Evolutionary conservation across 2,888 invertebrate genomes (phyloP).

Genomic region (Drosophila formosana): DNA sequence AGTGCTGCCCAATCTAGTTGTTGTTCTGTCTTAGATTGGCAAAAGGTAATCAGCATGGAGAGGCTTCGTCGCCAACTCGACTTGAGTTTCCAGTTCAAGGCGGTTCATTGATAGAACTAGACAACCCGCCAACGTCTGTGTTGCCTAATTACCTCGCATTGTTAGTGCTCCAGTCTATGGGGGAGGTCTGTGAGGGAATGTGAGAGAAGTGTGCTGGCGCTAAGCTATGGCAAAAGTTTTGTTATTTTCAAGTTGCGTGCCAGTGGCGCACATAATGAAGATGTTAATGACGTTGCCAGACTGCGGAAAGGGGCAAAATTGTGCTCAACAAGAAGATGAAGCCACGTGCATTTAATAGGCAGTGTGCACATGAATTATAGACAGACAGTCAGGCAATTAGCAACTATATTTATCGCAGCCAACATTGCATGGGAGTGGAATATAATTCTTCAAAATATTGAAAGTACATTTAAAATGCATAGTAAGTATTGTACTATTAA

Average conservation of each 20-base stretch:
- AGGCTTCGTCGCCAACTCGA: conserved; percentile 11
- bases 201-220: not conserved
- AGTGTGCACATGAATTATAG: conserved; percentile 1
- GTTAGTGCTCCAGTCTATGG: conserved; percentile 7
- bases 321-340: not conserved
- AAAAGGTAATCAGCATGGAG: conserved; percentile 32
- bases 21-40: conserved; percentile 37
- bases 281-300: conserved; percentile 50
- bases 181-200: not conserved
- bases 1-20: conserved; percentile 1
- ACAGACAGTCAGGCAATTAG: not conserved
- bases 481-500: no score
- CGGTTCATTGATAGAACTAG: conserved; percentile 61
- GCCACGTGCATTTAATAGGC: conserved; percentile 12
- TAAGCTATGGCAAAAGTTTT: conserved; percentile 10
- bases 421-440: no score
- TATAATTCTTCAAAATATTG: no score
- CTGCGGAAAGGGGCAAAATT: not conserved
- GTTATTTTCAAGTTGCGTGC: conserved; percentile 44
- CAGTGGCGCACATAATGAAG: conserved; percentile 17
- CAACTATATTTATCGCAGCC: not conserved
- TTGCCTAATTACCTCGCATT: conserved; percentile 45
- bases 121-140: conserved; percentile 36
- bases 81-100: conserved; percentile 62
- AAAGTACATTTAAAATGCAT: no score